Evolutionary conservation across 2,888 invertebrate genomes (phyloP).

Genomic region (Eilema griseolum): DNA sequence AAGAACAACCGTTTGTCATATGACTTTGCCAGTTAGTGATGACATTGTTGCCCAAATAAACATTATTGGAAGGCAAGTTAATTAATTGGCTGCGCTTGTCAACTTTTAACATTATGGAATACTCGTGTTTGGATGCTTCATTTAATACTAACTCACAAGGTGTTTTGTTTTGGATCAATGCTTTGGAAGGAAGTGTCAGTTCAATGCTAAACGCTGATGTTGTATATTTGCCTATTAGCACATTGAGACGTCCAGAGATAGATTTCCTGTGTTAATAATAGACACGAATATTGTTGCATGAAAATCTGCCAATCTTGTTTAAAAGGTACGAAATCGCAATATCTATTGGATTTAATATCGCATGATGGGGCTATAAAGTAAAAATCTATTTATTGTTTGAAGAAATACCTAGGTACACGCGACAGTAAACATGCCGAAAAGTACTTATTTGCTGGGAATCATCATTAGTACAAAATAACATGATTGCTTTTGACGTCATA

Average conservation of each 20-base stretch:
- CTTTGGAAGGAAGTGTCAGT: constrained; percentile 22
- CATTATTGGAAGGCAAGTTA: constrained; percentile 41
- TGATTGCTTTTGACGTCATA: constrained; percentile 9
- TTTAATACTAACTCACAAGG: constrained; percentile 21
- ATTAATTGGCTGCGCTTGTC: constrained; percentile 45
- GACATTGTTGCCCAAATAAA: constrained; percentile 35
- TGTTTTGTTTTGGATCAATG: constrained; percentile 14
- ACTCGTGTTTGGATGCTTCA: constrained; percentile 39
- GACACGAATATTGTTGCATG: constrained; percentile 8
- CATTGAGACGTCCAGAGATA: constrained; percentile 15
- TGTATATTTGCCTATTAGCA: constrained; percentile 25
- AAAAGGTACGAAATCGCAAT: not conserved
- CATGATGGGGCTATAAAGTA: constrained; percentile 1
- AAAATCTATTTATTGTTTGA: constrained; percentile 13
- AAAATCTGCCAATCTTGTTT: not conserved
- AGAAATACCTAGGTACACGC: constrained; percentile 15
- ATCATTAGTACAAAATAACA: constrained; percentile 44
- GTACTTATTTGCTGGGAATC: constrained; percentile 38
- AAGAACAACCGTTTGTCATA: constrained; percentile 46
- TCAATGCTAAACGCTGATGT: constrained; percentile 21
- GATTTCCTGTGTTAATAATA: constrained; percentile 25
- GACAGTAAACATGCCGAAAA: constrained; percentile 31
- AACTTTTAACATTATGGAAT: constrained; percentile 40
- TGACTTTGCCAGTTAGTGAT: constrained; percentile 40
- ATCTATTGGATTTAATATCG: not conserved